These are phyloP conservation scores for Horisme vitalbata DNA, from an alignment of 2,888 invertebrate species.

Conservation along the genomic window DNA sequence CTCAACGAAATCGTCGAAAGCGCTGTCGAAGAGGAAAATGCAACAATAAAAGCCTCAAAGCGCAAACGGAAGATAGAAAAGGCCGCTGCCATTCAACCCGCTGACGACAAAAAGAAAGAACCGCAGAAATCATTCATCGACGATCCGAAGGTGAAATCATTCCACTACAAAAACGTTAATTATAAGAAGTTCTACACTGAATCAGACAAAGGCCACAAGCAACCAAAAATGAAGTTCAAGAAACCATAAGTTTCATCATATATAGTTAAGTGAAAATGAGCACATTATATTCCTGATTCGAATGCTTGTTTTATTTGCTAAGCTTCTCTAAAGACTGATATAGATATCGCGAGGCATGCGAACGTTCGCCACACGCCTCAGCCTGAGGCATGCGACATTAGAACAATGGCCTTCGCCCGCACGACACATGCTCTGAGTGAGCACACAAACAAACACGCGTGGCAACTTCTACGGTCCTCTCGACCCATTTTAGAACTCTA, in stretches of 20 bases:
- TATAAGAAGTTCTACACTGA: conserved; percentile 61
- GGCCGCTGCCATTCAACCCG: conserved; percentile 21
- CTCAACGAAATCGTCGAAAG: background rate
- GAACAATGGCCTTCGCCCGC: too few species aligned
- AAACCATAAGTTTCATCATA: conserved; percentile 49
- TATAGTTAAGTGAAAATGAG: conserved; percentile 23
- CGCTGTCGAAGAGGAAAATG: background rate
- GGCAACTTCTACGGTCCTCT: too few species aligned
- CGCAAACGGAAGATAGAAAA: conserved; percentile 52
- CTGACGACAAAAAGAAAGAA: conserved; percentile 34
- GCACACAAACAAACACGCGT: too few species aligned
- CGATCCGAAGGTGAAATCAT: conserved; percentile 41
- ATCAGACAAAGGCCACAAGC: conserved; percentile 49
- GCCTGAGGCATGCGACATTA: too few species aligned
- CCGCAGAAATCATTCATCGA: conserved; percentile 33
- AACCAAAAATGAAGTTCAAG: conserved; percentile 57
- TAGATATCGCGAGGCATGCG: too few species aligned
- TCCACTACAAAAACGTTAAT: conserved; percentile 54
- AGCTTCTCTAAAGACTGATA: too few species aligned
- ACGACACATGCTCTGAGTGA: too few species aligned
- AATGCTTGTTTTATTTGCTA: background rate
- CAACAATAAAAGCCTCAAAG: conserved; percentile 37
- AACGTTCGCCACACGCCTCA: too few species aligned
- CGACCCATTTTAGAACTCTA: too few species aligned
- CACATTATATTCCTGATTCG: conserved; percentile 13